A percentile compares a stretch with the other conserved stretches of the same genome.
Conservation (phyloP, 2,113 vertebrate genomes). For the Engraulis encrasicolus region DNA sequence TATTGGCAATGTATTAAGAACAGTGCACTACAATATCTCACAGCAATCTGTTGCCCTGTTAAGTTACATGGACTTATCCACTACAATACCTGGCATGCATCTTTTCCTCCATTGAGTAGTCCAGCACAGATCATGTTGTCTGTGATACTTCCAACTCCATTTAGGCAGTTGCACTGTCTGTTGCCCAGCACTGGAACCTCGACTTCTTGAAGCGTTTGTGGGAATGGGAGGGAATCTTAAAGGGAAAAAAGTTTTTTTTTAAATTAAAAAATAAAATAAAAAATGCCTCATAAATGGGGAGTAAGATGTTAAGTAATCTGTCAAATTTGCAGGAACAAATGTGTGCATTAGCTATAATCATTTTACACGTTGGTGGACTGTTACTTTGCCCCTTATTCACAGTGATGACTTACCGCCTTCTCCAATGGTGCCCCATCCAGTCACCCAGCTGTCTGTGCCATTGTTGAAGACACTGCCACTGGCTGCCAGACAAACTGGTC, state of each 20-base stretch:
- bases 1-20: too few species aligned
- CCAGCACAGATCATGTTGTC: constrained; percentile 74
- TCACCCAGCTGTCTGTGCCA: constrained; percentile 67
- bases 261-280: too few species aligned
- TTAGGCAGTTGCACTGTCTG: constrained; percentile 42
- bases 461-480: constrained; percentile 62
- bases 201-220: constrained; percentile 52
- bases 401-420: constrained; percentile 22
- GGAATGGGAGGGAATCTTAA: constrained; percentile 26
- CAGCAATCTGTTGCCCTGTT: too few species aligned
- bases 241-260: constrained; percentile 53
- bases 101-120: constrained; percentile 61
- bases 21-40: too few species aligned
- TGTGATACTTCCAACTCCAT: constrained; percentile 56
- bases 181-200: constrained; percentile 53
- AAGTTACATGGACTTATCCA: too few species aligned
- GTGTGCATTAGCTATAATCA: background rate
- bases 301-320: background rate
- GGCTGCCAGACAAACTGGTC: constrained; percentile 70
- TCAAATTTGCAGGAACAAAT: background rate
- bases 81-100: constrained; percentile 61
- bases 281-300: background rate
- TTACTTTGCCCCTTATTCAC: too few species aligned
- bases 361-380: background rate
- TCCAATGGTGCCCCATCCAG: constrained; percentile 68